A percentile compares a stretch with the other conserved stretches of the same genome.
Evolutionary conservation across 1,140 invertebrate genomes (phyloP).

Genomic region (Paralvinella palmiformis): DNA sequence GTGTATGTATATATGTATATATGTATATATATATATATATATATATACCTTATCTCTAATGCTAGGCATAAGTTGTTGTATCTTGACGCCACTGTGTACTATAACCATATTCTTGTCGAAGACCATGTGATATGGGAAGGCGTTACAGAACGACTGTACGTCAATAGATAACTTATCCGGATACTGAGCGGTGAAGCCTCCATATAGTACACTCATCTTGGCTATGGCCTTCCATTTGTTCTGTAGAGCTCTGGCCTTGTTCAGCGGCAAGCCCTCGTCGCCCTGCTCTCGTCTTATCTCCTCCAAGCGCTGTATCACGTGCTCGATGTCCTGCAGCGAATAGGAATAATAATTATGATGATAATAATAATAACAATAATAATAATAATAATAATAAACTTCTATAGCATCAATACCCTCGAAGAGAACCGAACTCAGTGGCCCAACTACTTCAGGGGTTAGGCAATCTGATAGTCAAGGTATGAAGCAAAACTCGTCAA

Average conservation of each 20-base stretch:
- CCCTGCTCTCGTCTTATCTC: conserved; percentile 26
- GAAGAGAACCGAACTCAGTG: too few species aligned
- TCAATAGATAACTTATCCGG: conserved; percentile 1
- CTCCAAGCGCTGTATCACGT: conserved; percentile 25
- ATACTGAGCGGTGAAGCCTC: not conserved
- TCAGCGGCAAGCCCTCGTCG: conserved; percentile 26
- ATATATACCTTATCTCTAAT: too few species aligned
- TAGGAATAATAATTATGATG: too few species aligned
- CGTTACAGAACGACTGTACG: not conserved
- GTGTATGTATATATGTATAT: too few species aligned
- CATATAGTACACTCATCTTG: conserved; percentile 23
- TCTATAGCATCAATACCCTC: too few species aligned
- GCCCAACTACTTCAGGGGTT: too few species aligned
- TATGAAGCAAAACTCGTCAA: too few species aligned
- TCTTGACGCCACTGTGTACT: not conserved
- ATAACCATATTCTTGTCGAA: conserved; percentile 1
- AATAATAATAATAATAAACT: too few species aligned
- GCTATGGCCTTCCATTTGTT: conserved; percentile 28
- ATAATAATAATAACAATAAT: too few species aligned
- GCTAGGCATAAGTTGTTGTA: too few species aligned
- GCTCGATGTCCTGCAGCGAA: conserved; percentile 32
- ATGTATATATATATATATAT: too few species aligned
- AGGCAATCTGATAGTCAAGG: too few species aligned
- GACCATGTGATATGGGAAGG: conserved; percentile 7
- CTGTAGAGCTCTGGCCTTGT: conserved; percentile 9